Evolutionary conservation across 2,797 vertebrate genomes (phyloP), one percentile per base, ranked within the genome.

Genomic region (Chromis chromis): DNA sequence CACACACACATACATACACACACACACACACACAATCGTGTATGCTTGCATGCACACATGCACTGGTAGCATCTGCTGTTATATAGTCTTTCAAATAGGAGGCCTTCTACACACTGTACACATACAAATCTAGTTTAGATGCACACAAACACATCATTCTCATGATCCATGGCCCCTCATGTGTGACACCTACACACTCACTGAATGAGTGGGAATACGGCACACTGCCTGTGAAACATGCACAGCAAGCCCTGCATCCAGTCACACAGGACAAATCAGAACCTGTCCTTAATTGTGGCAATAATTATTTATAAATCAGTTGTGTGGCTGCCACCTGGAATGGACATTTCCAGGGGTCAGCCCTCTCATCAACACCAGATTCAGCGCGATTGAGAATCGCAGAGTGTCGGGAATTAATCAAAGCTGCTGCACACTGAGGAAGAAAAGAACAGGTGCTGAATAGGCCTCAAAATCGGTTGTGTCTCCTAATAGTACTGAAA

Each of bases 391-490:
- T 28, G 55, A 75, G 54, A 63, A 21, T 25, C 12, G 7, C 59
- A 79, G 81, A 88, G 89, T 83, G 85, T 91, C 70, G 63, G 33
- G 73, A 70, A 82, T 76, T 71, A 82, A 81, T 88, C 13, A 59
- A 73, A 65, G 63, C 72, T 16, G 65, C 44, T 46, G 44, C 44
- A 46, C 44, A 19, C 70, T 25, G 48, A 70, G 64, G 33, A 68
- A 42, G 66, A 21, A 31, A 33, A 57, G 57, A 68, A 36, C 33
- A 77, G 69, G 75, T 56, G 56, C 56, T 4, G 54, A 58, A 31
- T 33, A 21, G 48, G 9, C 31, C 11, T 25, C 17, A 28, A 64
- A 54, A 74, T 44, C 19, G 31, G 64, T 24, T 46, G 22, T 44
- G 31, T 13, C 1, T 17, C 46, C 54, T 50, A 27, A 24, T 50